Conservation (phyloP, 2,797 vertebrate genomes). For the Uromys caudimaculatus region DNA sequence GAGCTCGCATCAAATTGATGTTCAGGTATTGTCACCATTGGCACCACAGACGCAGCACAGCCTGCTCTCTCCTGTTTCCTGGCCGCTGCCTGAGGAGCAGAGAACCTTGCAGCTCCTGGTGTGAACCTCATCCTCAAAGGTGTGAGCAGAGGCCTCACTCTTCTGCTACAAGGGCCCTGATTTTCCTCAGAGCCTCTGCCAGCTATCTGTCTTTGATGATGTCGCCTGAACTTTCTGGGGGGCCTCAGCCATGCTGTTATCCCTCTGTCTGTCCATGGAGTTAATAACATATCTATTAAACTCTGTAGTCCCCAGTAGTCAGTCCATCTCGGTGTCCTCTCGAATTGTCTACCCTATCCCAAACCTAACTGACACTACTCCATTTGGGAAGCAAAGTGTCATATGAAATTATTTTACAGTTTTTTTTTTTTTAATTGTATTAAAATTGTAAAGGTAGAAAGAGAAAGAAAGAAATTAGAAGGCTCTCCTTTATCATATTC, state of each 20-base stretch:
- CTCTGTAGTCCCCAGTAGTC: neutral
- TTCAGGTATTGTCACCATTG: neutral
- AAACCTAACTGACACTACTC: neutral
- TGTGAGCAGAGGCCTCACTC: neutral
- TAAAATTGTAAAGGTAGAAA: neutral
- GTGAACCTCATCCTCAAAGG: neutral
- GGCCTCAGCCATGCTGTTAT: too few species aligned
- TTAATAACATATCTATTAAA: neutral
- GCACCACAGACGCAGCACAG: too few species aligned
- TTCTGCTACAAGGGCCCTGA: neutral
- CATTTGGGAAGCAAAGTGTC: neutral
- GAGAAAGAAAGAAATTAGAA: neutral
- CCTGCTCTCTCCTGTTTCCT: neutral
- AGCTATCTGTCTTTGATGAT: neutral
- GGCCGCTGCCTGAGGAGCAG: neutral
- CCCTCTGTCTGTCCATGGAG: neutral
- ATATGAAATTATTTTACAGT: conserved; percentile 20
- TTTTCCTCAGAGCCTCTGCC: neutral
- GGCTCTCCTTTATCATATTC: neutral
- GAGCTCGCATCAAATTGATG: neutral
- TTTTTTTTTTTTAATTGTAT: neutral
- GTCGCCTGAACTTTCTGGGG: neutral
- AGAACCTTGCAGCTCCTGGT: neutral
- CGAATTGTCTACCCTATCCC: neutral
- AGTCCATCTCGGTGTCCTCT: too few species aligned